These are phyloP conservation scores for Phacellophora camtschatica DNA, from an alignment of 30 jellyfish, hydroid and myxozoan genomes.

Conservation along the genomic window DNA sequence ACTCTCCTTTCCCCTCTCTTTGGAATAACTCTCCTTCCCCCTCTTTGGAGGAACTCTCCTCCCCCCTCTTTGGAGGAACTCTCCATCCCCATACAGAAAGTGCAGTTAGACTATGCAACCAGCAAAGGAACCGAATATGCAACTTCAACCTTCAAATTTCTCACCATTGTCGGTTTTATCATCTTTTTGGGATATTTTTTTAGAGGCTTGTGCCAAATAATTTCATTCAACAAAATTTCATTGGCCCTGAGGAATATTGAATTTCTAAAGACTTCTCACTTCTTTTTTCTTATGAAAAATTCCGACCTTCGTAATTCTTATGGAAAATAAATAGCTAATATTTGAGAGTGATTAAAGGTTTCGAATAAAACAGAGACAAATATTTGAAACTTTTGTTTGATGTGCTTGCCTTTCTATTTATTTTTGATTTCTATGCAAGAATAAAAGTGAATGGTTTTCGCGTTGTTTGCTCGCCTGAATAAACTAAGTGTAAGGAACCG, in stretches of 20 bases:
- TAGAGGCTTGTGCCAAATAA: too few species aligned
- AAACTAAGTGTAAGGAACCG: background rate
- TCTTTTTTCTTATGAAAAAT: background rate
- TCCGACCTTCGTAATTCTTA: background rate
- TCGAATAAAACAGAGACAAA: background rate
- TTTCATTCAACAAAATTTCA: background rate
- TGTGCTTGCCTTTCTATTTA: background rate
- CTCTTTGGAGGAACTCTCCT: too few species aligned
- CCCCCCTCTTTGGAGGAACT: too few species aligned
- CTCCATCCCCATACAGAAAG: too few species aligned
- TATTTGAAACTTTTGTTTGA: background rate
- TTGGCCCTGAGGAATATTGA: background rate
- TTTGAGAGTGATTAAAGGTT: background rate
- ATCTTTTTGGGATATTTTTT: too few species aligned
- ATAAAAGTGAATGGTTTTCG: background rate
- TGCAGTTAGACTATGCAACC: too few species aligned
- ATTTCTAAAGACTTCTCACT: background rate
- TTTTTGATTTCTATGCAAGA: background rate
- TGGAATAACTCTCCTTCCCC: too few species aligned
- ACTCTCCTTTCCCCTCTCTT: too few species aligned
- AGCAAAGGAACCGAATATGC: too few species aligned
- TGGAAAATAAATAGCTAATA: background rate
- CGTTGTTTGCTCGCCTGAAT: background rate
- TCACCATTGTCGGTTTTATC: too few species aligned
- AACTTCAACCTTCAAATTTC: too few species aligned